Base-by-base conservation (phyloP, 2,888 invertebrate genomes). In the Vanessa cardui region DNA sequence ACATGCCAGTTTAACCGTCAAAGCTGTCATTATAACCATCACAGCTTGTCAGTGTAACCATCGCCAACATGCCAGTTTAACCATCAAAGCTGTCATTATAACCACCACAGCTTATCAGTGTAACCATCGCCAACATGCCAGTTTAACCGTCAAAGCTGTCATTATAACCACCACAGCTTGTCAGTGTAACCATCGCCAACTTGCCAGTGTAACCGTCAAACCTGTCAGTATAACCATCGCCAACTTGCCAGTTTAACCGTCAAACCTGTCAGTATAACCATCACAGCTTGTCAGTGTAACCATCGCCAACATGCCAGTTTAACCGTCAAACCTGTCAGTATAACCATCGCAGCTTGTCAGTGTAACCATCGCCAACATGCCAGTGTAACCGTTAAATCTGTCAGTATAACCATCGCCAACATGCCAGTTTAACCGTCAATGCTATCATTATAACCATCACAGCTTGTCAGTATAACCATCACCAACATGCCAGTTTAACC, bases 11-110 rank as follows among this genome's bases (percentile, higher is more conserved):
- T 58, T 69, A 47, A 56, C 16, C 12, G 44, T 46, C 15, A 9
- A 2, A 44, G n/a, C 12, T 65, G 12, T 60, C 20, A 62, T 58
- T 64, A 67, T 65, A 63, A 69, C 66, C 58, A 68, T 44, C 31
- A 46, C 20, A n/a, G n/a, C n/a, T n/a, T n/a, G n/a, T n/a, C 20
- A 62, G 60, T 64, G 66, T 65, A 63, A 69, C 66, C 58, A 68
- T 44, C 31, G 39, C 20, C 46, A 26, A 50, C 21, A 31, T 62
- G 26, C 66, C 61, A 66, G 70, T 58, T 64, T 72, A 50, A 66
- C 39, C 54, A 58, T 54, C 18, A 47, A 1, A 3, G 2, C 47
- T 62, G 21, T 67, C 61, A 66, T 69, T 56, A 64, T 72, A 50
- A 66, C 46, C 54, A 47, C 18, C 18, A 46, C 1, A n/a, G n/a